phyloP scores from a whole-genome alignment of 2,113 vertebrate species.

The Perognathus longimembris region DNA sequence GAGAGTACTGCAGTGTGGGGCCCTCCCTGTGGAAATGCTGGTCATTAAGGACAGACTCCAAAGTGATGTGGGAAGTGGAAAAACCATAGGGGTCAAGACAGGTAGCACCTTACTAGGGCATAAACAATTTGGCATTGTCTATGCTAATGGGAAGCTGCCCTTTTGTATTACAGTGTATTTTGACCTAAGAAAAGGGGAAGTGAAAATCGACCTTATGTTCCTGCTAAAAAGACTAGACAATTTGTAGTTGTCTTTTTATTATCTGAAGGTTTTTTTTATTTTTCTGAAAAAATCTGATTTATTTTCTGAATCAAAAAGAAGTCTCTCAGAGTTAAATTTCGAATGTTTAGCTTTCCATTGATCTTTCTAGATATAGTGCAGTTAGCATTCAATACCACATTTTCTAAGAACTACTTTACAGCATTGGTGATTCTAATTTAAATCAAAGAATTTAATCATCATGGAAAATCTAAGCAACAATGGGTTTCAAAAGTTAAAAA shows the following conservation, averaged over 20 bases:
- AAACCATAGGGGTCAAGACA: background rate
- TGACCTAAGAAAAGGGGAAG: slow-evolving; percentile 54
- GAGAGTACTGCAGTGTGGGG: background rate
- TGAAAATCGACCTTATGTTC: background rate
- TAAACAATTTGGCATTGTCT: background rate
- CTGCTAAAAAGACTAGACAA: background rate
- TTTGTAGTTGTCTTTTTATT: background rate
- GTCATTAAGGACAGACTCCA: background rate
- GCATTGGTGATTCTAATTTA: too few species aligned
- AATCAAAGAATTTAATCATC: too few species aligned
- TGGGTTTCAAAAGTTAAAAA: too few species aligned
- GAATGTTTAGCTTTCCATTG: too few species aligned
- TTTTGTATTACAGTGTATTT: slow-evolving; percentile 4
- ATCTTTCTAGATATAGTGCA: too few species aligned
- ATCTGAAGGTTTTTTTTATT: slow-evolving; percentile 58
- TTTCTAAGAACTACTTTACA: too few species aligned
- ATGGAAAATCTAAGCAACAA: too few species aligned
- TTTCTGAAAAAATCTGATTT: too few species aligned
- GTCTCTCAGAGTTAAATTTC: too few species aligned
- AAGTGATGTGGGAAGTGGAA: background rate
- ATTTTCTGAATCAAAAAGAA: too few species aligned
- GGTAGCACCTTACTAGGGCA: background rate
- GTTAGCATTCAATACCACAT: too few species aligned
- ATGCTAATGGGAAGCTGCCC: background rate
- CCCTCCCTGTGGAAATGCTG: background rate